These are phyloP conservation scores for Sylvilagus bachmani DNA, from an alignment of 2,113 vertebrate genomes.

Conservation along the genomic window DNA sequence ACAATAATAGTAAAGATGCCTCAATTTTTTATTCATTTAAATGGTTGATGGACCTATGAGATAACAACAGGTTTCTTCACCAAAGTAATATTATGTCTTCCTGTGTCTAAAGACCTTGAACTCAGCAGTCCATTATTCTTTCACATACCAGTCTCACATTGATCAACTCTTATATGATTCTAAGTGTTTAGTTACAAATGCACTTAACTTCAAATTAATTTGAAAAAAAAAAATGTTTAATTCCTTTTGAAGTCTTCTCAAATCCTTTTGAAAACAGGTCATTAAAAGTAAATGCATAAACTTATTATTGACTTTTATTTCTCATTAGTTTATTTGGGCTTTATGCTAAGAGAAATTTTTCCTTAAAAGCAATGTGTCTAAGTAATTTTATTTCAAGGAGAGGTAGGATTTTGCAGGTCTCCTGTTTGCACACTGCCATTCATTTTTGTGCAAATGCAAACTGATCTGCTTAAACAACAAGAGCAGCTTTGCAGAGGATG, in stretches of 20 bases:
- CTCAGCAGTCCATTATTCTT: neutral
- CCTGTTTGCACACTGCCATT: neutral
- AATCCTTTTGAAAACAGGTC: constrained; percentile 19
- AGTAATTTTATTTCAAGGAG: neutral
- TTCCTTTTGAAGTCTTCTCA: constrained; percentile 34
- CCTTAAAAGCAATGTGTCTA: neutral
- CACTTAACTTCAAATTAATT: constrained; percentile 52
- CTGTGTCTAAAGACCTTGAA: neutral
- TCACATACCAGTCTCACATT: neutral
- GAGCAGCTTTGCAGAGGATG: neutral
- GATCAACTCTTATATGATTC: neutral
- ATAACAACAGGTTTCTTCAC: too few species aligned
- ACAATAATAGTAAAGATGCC: neutral
- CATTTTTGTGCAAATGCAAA: neutral
- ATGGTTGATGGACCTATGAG: neutral
- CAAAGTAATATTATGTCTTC: neutral
- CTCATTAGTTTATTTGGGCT: neutral
- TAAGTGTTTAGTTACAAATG: neutral
- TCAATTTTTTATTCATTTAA: neutral
- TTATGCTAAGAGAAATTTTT: neutral
- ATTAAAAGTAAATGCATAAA: constrained; percentile 42
- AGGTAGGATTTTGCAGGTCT: neutral
- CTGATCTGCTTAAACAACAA: neutral
- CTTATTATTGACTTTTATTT: neutral
- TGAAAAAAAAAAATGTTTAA: constrained; percentile 15